These are phyloP conservation scores for Phrynocephalus versicolor DNA, from an alignment of 2,113 vertebrate species.

Conservation along the genomic window DNA sequence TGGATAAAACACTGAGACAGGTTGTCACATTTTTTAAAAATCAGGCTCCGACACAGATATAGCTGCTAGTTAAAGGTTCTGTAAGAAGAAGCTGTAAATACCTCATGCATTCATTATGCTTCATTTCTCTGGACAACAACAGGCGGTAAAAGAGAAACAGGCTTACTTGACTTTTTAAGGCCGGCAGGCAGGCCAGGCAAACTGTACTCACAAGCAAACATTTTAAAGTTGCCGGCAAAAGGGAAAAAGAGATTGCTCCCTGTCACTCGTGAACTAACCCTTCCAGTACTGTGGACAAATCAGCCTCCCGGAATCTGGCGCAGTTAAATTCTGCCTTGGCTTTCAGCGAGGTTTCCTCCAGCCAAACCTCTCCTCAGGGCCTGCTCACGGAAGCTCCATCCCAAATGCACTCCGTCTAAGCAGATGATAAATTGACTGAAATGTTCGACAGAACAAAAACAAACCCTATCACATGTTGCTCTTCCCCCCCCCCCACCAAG, in stretches of 20 bases:
- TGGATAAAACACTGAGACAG: constrained; percentile 47
- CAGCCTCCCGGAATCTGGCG: constrained; percentile 24
- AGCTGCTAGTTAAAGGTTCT: constrained; percentile 62
- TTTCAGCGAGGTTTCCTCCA: constrained; percentile 26
- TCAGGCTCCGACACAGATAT: constrained; percentile 42
- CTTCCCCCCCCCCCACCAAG: constrained; percentile 40
- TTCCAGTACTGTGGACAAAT: constrained; percentile 59
- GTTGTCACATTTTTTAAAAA: constrained; percentile 38
- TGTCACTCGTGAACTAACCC: constrained; percentile 64
- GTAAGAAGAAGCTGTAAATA: constrained; percentile 66
- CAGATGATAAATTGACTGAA: constrained; percentile 58
- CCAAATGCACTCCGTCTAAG: constrained; percentile 31
- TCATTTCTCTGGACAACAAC: constrained; percentile 56
- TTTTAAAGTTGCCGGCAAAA: constrained; percentile 55
- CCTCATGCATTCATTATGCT: constrained; percentile 58
- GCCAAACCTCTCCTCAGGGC: constrained; percentile 44
- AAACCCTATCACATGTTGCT: neutral
- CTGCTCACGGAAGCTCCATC: constrained; percentile 41
- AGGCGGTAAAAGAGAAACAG: constrained; percentile 53
- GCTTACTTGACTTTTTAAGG: constrained; percentile 52
- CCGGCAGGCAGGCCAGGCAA: constrained; percentile 53
- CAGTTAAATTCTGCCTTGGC: constrained; percentile 34
- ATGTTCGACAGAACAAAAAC: constrained; percentile 10
- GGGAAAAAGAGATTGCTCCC: constrained; percentile 16
- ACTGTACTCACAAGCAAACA: constrained; percentile 49